Evolutionary conservation across 2,113 vertebrate species (phyloP), one percentile per base, ranked within the genome.

Genomic region (Limnothrissa miodon): DNA sequence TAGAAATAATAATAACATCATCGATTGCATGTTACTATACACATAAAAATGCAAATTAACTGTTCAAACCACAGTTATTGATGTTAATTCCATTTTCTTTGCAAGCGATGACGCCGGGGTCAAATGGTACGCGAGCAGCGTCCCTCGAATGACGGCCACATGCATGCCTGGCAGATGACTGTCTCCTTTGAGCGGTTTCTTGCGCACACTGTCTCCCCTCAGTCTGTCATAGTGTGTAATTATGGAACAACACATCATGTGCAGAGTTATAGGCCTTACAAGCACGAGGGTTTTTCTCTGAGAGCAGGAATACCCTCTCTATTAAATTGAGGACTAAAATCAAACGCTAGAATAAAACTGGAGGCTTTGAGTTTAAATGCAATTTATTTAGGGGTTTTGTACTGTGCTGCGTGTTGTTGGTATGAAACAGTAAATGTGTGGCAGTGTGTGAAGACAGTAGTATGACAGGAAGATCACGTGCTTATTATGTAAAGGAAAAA

Each of bases 401-500:
- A 74, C 29, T 74, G 66, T 74, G 29, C 11, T 74, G 11, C 15
- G 66, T 33, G 10, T 74, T 13, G 66, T 74, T 4, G 13, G 29
- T 11, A 39, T 74, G 66, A 74, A 74, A 36, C 33, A 36, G 29
- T 29, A 74, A 74, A 29, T 36, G 66, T 33, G 66, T 70, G 25
- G 17, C 66, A 74, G 66, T 74, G 29, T 74, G 66, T 74, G 36
- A 29, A 74, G 66, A 74, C 66, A 74, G 66, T 13, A 74, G 66
- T 74, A 36, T 74, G 66, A 74, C 15, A 74, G 36, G 1, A 74
- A 36, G 66, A 74, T 29, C 66, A 74, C 21, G 44, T 51, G 29
- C 83, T 80, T 82, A 81, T 81, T 78, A 80, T 80, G 80, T 81
- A 85, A 80, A 81, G 53, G 74, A 82, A 88, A 86, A n/a, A 78